Conservation (phyloP, 2,113 vertebrate genomes). For the Xiphophorus hellerii region DNA sequence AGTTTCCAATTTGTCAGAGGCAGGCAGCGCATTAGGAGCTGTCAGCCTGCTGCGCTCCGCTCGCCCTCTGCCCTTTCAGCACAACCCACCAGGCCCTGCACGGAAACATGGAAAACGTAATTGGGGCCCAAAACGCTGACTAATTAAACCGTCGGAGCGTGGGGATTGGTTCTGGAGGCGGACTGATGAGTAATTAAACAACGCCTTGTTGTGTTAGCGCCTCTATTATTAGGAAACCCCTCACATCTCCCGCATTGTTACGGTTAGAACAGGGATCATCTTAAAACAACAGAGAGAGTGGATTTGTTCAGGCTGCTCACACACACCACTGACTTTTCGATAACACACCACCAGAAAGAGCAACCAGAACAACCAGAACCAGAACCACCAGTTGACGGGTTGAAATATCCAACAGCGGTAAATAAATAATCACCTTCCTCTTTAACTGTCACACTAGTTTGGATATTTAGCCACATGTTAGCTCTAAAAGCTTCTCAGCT, state of each 20-base stretch:
- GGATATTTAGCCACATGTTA: no score
- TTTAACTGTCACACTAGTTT: no score
- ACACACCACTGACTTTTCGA: neutral
- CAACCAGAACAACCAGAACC: neutral
- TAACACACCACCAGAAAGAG: neutral
- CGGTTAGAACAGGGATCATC: neutral
- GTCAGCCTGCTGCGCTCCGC: slow-evolving; percentile 52
- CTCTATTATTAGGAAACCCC: slow-evolving; percentile 11
- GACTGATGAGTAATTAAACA: slow-evolving; percentile 36
- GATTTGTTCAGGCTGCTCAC: neutral
- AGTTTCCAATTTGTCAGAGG: slow-evolving; percentile 75
- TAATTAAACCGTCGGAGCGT: slow-evolving; percentile 40
- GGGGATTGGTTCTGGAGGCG: neutral
- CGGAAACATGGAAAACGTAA: slow-evolving; percentile 56
- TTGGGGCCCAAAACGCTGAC: slow-evolving; percentile 38
- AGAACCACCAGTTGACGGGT: neutral
- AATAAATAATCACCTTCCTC: no score
- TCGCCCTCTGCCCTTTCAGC: slow-evolving; percentile 68
- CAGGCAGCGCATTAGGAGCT: slow-evolving; percentile 66
- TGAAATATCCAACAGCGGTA: no score
- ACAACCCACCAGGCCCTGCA: slow-evolving; percentile 32
- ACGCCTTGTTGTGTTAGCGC: neutral
- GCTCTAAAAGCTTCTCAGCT: no score
- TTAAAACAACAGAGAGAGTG: slow-evolving; percentile 1
- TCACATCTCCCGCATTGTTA: slow-evolving; percentile 1